Base-by-base conservation (phyloP, 2,113 vertebrate genomes). In the Chlamydotis undulata region DNA sequence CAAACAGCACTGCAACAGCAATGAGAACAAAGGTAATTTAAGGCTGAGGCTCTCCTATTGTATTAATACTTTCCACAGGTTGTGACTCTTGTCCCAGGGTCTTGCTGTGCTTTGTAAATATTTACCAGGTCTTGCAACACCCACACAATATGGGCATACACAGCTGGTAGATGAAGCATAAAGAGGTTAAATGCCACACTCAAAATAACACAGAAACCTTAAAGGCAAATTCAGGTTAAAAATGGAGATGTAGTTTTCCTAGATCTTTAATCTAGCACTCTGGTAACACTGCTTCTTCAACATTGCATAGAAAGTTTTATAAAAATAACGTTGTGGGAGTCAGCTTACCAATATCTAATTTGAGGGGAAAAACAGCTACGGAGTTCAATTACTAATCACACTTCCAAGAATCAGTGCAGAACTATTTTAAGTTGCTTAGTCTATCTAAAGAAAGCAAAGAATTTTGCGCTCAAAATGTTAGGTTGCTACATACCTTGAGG, bases 401-500 rank as follows among this genome's bases (percentile, higher is more conserved):
- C 11, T 69, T 78, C 41, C 39, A 33, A 94, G 67, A 47, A 61
- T 35, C 64, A 65, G 0, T 22, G 19, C 29, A 70, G 33, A 52
- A 29, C 16, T 67, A 59, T 19, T n/a, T 80, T 37, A 68, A 64
- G 70, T 26, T 78, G 35, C 17, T 78, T 55, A 14, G 74, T 12
- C 50, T 24, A 43, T 21, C 43, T 33, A n/a, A 86, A 67, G 23
- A 68, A 86, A 57, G 25, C 4, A 21, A 83, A 37, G 23, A 59
- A 29, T 6, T 71, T 50, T 2, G 64, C 70, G 45, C 70, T 89
- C 47, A 74, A 19, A 82, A 81, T 7, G 21, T 67, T 45, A 52
- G 67, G 49, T 1, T 52, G 61, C 68, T 57, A 97, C 99, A n/a
- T 97, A 99, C 99, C 99, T 99, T 99, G 99, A 78, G 99, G 98